Base-by-base conservation (phyloP, 1,140 invertebrate species). In the Tetramorium simillimum region DNA sequence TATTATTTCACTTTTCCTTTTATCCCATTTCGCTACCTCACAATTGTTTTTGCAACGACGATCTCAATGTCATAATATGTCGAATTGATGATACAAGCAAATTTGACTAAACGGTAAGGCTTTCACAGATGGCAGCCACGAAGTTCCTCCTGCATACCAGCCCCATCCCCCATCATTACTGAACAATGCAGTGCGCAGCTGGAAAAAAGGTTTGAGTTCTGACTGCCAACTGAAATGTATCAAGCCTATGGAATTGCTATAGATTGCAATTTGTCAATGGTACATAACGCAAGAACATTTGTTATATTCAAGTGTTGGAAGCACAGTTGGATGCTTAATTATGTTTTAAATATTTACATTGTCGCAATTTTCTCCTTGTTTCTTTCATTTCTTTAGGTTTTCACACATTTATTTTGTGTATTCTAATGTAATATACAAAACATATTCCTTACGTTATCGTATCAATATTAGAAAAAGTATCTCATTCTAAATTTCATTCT, bases 141-240 rank as follows among this genome's bases (percentile, higher is more conserved):
- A 95, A 81, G 94, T 95, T 91, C 91, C 93, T 93, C 89, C 94
- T 91, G 94, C 92, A 93, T 95, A 95, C 92, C 94, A 94, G 93
- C 89, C 93, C 91, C 94, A 95, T 91, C 92, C 93, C 81, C 92
- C 93, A 89, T 85, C 93, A 93, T 93, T 94, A 91, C 90, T 93
- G 92, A 94, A 92, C 91, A 94, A 93, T 93, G 91, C 93, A 91
- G 92, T 90, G 75, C 94, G 93, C 92, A 94, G 93, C 92, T 94
- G 94, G 94, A 95, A 94, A 94, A 95, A 95, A 95, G 94, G 94
- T 95, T 94, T 93, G 94, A 94, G 85, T 92, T 90, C 91, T 92
- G 89, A 92, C 72, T 92, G 86, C 90, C 91, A 91, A 91, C 87
- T 77, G 84, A 89, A 87, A 75, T 60, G 40, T 53, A 77, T 87